A percentile compares a stretch with the other conserved stretches of the same genome.
phyloP scores from a whole-genome alignment of 2,113 vertebrate genomes.

The Podarcis muralis region DNA sequence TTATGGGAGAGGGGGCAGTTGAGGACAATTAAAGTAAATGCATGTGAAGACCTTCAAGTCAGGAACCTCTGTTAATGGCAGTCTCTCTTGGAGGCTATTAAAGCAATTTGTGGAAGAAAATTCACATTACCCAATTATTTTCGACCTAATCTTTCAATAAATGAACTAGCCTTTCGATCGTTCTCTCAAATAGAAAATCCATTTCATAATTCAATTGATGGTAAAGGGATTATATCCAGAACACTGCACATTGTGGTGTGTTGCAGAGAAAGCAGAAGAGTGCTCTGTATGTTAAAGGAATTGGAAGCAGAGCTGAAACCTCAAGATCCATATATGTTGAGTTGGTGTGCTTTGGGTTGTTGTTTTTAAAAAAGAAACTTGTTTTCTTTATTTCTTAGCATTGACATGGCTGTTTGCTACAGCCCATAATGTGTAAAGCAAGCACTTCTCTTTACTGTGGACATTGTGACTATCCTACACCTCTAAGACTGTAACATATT shows the following conservation, averaged over 20 bases:
- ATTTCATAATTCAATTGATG: neutral
- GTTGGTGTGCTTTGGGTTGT: neutral
- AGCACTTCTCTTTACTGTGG: neutral
- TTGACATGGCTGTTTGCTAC: fast-evolving
- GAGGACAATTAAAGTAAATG: neutral
- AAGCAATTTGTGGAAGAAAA: neutral
- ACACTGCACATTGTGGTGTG: neutral
- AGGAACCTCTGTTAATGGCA: neutral
- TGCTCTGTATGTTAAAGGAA: neutral
- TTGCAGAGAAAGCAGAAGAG: neutral
- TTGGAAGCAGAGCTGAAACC: neutral
- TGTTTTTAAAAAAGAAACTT: neutral
- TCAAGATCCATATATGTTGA: neutral
- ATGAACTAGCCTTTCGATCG: neutral
- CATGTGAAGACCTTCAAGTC: neutral
- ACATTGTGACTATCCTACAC: neutral
- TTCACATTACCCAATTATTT: neutral
- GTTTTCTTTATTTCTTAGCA: neutral
- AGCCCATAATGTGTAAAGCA: neutral
- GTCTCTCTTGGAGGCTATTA: neutral
- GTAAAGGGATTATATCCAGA: neutral
- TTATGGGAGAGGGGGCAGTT: neutral
- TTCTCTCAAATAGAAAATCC: neutral
- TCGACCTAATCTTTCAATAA: neutral
- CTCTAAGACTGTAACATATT: neutral